Evolutionary conservation across 2,113 vertebrate genomes (phyloP).

Genomic region (Ophthalmolycus amberensis): DNA sequence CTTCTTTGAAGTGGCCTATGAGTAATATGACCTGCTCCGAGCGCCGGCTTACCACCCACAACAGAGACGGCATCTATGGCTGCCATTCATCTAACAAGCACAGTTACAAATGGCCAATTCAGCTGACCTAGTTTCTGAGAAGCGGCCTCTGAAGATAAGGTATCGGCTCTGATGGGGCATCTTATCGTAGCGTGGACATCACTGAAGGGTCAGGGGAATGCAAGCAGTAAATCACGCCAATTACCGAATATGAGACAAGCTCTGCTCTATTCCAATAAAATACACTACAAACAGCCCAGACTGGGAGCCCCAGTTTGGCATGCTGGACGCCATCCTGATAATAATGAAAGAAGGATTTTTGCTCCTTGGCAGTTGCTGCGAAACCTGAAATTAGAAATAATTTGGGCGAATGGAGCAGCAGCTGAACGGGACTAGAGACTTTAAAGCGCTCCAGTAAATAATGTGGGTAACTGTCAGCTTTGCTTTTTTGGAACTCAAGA

Average conservation of each 20-base stretch:
- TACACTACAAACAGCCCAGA: slow-evolving; percentile 26
- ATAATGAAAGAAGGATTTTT: slow-evolving; percentile 63
- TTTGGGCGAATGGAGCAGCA: slow-evolving; percentile 56
- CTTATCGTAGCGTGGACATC: slow-evolving; percentile 51
- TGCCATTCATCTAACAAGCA: slow-evolving; percentile 51
- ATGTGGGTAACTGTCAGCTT: slow-evolving; percentile 74
- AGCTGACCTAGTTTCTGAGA: slow-evolving; percentile 45
- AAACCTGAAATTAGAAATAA: slow-evolving; percentile 69
- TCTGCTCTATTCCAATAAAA: slow-evolving; percentile 48
- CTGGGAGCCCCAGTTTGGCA: slow-evolving; percentile 40
- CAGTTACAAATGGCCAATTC: slow-evolving; percentile 52
- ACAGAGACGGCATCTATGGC: slow-evolving; percentile 29
- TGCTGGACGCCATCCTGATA: slow-evolving; percentile 48
- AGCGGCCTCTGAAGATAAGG: slow-evolving; percentile 62
- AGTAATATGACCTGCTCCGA: slow-evolving; percentile 45
- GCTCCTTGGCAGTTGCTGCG: slow-evolving; percentile 63
- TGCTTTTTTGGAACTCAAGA: slow-evolving; percentile 65
- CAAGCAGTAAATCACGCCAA: slow-evolving; percentile 46
- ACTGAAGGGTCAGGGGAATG: slow-evolving; percentile 41
- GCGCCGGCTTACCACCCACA: slow-evolving; percentile 52
- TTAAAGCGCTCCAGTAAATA: slow-evolving; percentile 74
- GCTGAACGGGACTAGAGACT: slow-evolving; percentile 56
- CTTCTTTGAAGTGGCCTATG: slow-evolving; percentile 53
- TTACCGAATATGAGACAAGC: slow-evolving; percentile 54
- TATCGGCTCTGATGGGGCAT: slow-evolving; percentile 36